These are phyloP conservation scores for Alcis repandata DNA, from an alignment of 2,888 invertebrate species.

Conservation along the genomic window DNA sequence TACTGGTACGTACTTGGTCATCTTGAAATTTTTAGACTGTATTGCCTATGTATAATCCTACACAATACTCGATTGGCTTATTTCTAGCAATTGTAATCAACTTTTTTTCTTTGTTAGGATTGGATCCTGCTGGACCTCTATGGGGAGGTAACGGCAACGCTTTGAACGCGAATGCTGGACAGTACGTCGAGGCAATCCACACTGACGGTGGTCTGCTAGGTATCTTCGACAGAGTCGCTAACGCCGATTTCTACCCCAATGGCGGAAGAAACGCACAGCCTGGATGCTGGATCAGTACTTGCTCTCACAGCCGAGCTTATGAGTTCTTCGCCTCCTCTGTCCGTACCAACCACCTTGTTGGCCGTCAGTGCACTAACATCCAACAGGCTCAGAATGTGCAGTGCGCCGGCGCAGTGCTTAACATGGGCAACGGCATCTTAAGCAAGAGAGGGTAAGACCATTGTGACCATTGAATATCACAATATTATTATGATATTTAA, in stretches of 20 bases:
- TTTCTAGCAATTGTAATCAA: no score
- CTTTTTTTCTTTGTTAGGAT: slow-evolving; percentile 50
- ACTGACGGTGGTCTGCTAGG: slow-evolving; percentile 69
- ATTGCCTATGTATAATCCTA: no score
- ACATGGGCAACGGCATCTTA: slow-evolving; percentile 24
- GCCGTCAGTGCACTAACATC: slow-evolving; percentile 43
- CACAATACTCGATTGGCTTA: no score
- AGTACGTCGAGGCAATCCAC: slow-evolving; percentile 71
- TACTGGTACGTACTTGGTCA: slow-evolving; percentile 68
- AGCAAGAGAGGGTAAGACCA: slow-evolving; percentile 19
- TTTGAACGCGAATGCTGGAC: slow-evolving; percentile 55
- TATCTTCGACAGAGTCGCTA: slow-evolving; percentile 56
- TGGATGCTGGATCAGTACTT: slow-evolving; percentile 64
- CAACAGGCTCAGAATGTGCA: slow-evolving; percentile 23
- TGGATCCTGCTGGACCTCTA: slow-evolving; percentile 71
- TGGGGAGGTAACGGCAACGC: slow-evolving; percentile 60
- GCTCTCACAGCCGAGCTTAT: slow-evolving; percentile 67
- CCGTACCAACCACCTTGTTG: slow-evolving; percentile 60
- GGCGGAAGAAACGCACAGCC: slow-evolving; percentile 71
- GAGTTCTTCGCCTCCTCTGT: slow-evolving; percentile 66
- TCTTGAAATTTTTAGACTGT: no score
- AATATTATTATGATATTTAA: no score
- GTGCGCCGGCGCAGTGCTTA: slow-evolving; percentile 7
- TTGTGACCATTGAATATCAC: no score
- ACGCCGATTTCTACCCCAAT: slow-evolving; percentile 72